Base-by-base conservation (phyloP, 1,140 invertebrate species). In the Macrosteles quadrilineatus region DNA sequence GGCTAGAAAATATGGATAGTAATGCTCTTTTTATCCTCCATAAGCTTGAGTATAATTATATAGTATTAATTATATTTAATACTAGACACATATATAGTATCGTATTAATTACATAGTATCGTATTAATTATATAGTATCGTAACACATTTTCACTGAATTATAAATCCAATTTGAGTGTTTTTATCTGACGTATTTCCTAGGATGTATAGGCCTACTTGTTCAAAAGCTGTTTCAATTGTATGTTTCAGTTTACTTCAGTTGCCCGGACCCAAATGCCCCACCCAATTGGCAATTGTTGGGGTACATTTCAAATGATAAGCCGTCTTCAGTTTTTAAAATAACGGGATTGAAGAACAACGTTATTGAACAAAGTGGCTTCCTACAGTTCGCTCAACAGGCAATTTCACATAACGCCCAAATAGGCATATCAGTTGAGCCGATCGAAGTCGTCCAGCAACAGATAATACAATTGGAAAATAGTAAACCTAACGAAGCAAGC, bases 271-370 rank as follows among this genome's bases (percentile, higher is more conserved):
- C 94, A 32, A 87, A 85, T 74, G 88, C 90, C 19, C 91, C 91
- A 29, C 92, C 94, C 19, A 91, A 91, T 72, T 99, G 96, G 96
- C 92, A 95, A 76, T 88, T 94, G 32, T 81, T 99, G 36, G 97
- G 97, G 3, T 89, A 92, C 77, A 90, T 99, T 66, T 92, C 94
- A 0, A 98, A 98, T 79, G 79, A 83, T 1, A 98, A 98, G 80
- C 96, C 97, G 29, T 98, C 96, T 32, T 94, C 94, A 0, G 98
- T 98, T 73, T 99, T 96, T 78, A 97, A 96, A 82, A 94, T 98
- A 72, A 90, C 91, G 0, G 91, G 90, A 71, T 81, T 97, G 21
- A 97, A 96, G 76, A 91, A 89, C 77, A 83, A 90, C 14, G 85
- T 90, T 76, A 90, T 92, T 78, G 81, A 78, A 69, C 79, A 83